phyloP scores from a whole-genome alignment of 2,888 invertebrate genomes.

The Philereme vetulata region DNA sequence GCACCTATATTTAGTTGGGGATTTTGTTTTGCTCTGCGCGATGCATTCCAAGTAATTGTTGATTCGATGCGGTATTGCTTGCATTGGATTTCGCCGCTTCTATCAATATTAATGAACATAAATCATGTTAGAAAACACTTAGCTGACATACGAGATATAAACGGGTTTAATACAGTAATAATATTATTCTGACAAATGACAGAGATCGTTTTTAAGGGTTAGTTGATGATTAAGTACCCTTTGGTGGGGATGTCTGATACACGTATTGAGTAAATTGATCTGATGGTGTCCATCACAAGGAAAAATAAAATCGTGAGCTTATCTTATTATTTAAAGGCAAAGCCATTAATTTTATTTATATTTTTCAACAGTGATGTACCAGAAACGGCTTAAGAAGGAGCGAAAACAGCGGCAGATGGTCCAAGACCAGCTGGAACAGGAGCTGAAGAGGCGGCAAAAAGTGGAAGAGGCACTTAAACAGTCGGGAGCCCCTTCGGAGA shows the following conservation, averaged over 20 bases:
- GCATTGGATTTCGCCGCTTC: constrained; percentile 44
- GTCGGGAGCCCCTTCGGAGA: constrained; percentile 89
- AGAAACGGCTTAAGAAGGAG: constrained; percentile 95
- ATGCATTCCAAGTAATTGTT: constrained; percentile 65
- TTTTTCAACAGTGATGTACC: constrained; percentile 89
- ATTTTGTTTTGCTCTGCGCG: constrained; percentile 65
- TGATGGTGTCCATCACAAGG: no score
- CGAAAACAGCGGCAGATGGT: constrained; percentile 91
- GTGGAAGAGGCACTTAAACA: constrained; percentile 92
- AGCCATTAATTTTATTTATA: no score
- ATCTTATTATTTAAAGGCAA: no score
- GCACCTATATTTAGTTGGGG: constrained; percentile 57
- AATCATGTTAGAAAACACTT: constrained; percentile 38
- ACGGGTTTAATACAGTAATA: not conserved
- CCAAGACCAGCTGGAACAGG: constrained; percentile 93
- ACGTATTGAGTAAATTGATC: no score
- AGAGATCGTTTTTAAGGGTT: no score
- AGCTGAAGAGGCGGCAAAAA: constrained; percentile 90
- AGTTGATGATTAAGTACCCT: no score
- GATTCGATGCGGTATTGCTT: constrained; percentile 64
- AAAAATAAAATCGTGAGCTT: no score
- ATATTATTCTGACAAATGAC: not conserved
- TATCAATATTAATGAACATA: constrained; percentile 49
- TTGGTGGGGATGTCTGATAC: no score
- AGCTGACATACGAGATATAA: constrained; percentile 1